These are phyloP conservation scores for Dromaius novaehollandiae DNA, from an alignment of 2,113 vertebrate genomes.

Conservation along the genomic window DNA sequence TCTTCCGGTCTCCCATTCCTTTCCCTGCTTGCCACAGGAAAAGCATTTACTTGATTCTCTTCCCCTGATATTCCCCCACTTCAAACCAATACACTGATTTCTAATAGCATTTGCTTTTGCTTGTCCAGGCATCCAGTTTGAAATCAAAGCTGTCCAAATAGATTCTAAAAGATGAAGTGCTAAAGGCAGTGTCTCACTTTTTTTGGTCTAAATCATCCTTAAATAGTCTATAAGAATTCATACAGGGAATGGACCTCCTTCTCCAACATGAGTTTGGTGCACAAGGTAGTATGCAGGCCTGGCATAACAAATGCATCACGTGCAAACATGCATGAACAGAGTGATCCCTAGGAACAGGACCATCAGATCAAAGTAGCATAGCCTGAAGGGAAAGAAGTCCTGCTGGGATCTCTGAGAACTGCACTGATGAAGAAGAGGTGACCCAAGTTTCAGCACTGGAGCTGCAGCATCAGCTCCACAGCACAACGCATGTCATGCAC, in stretches of 20 bases:
- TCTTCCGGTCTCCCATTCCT: not conserved
- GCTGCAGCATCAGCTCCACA: conserved; percentile 32
- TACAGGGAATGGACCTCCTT: not conserved
- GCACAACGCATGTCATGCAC: not conserved
- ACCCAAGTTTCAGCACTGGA: not conserved
- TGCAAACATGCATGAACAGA: not conserved
- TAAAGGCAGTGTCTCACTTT: not conserved
- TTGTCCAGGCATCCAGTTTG: not conserved
- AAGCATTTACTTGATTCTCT: not conserved
- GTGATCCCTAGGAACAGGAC: not conserved
- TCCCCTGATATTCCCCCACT: not conserved
- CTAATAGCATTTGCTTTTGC: not conserved
- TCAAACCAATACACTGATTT: not conserved
- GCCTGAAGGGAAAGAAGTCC: not conserved
- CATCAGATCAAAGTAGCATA: not conserved
- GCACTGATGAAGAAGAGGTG: not conserved
- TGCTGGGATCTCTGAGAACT: not conserved
- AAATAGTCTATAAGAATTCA: not conserved
- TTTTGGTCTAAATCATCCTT: not conserved
- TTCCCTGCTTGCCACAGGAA: not conserved
- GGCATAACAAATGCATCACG: not conserved
- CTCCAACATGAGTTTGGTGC: not conserved
- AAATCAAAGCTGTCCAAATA: not conserved
- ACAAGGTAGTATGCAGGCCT: not conserved
- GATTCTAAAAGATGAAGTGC: not conserved